Percentiles rank a stretch among this genome's conserved stretches.
phyloP scores from a whole-genome alignment of 1,140 invertebrate genomes.

The Coptotermes formosanus region DNA sequence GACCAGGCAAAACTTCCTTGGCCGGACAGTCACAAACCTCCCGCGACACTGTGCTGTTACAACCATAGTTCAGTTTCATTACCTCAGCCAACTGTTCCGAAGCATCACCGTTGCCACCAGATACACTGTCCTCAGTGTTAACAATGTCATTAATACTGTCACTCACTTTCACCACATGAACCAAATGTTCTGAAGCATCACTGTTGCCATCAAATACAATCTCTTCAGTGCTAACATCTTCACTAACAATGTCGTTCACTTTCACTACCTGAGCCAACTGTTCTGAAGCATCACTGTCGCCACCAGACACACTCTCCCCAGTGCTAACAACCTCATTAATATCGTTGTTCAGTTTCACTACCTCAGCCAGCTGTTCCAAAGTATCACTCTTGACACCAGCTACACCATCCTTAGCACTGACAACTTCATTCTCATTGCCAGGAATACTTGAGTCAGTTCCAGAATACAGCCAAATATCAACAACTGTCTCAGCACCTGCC shows the following conservation, averaged over 20 bases:
- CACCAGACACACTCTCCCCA: too few species aligned
- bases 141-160: not conserved
- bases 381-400: too few species aligned
- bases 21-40: too few species aligned
- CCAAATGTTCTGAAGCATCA: not conserved
- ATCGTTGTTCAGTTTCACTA: not conserved
- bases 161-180: not conserved
- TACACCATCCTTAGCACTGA: not conserved
- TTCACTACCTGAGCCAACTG: too few species aligned
- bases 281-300: too few species aligned
- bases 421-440: not conserved
- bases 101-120: not conserved
- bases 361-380: too few species aligned
- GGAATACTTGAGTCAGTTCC: not conserved
- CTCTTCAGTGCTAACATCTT: not conserved
- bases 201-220: not conserved
- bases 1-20: too few species aligned
- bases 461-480: conserved; percentile 16
- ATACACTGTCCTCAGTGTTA: not conserved
- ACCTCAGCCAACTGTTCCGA: not conserved
- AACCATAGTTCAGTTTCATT: not conserved
- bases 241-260: not conserved
- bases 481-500: conserved; percentile 26
- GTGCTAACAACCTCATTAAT: not conserved
- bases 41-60: not conserved